Evolutionary conservation across 2,113 vertebrate genomes (phyloP).

Genomic region (Periophthalmus modestus): DNA sequence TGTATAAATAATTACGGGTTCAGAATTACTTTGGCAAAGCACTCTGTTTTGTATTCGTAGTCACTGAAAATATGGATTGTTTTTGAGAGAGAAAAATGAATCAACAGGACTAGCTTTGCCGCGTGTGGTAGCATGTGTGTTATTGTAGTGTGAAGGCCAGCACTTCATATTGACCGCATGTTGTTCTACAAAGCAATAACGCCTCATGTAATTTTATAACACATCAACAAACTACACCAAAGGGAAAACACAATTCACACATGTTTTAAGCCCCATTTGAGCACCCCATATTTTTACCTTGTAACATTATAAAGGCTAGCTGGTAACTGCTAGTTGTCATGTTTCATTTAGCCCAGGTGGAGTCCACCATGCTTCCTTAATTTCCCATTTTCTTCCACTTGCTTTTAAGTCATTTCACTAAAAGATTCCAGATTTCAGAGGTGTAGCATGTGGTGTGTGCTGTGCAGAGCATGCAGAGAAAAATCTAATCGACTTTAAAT

Average conservation of each 20-base stretch:
- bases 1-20: not conserved
- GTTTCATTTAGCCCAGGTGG: slow-evolving; percentile 44
- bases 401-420: slow-evolving; percentile 36
- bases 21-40: not conserved
- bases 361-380: slow-evolving; percentile 12
- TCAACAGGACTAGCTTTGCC: not conserved
- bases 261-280: not conserved
- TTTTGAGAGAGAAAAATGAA: not conserved
- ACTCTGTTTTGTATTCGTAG: not conserved
- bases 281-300: not conserved
- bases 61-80: not conserved
- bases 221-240: slow-evolving; percentile 8
- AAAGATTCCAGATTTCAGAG: slow-evolving; percentile 44
- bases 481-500: not conserved
- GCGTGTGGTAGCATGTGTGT: not conserved
- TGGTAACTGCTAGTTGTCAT: slow-evolving; percentile 41
- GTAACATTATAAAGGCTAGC: slow-evolving; percentile 26
- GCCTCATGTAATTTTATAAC: slow-evolving; percentile 8
- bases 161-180: not conserved
- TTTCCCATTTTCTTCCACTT: slow-evolving; percentile 22
- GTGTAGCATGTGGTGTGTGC: slow-evolving; percentile 23
- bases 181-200: slow-evolving; percentile 14
- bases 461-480: not conserved
- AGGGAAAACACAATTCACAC: slow-evolving; percentile 3
- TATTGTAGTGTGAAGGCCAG: slow-evolving; percentile 1